Percentiles rank a stretch among this genome's conserved stretches.
Conservation (phyloP, 2,797 vertebrate species). For the Okamejei kenojei region DNA sequence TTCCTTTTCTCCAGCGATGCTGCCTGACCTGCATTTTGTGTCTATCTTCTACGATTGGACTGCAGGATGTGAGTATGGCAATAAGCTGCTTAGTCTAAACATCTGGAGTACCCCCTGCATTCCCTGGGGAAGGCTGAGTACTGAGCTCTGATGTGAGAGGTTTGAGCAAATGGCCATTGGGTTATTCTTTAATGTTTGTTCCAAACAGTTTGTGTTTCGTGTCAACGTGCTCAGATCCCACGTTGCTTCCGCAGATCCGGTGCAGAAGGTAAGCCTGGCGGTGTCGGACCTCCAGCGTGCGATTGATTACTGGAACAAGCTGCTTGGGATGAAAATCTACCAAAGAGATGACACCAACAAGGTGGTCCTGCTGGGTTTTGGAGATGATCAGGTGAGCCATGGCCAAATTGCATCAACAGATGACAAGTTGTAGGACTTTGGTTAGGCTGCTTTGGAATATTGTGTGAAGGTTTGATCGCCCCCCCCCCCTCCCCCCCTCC, state of each 20-base stretch:
- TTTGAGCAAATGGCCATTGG: too few relatives aligned
- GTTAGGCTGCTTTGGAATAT: too few relatives aligned
- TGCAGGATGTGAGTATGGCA: not conserved
- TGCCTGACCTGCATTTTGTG: not conserved
- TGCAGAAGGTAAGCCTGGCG: conserved; percentile 82
- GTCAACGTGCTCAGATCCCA: not conserved
- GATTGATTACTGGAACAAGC: conserved; percentile 72
- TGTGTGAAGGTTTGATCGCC: too few relatives aligned
- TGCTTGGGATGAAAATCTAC: conserved; percentile 82
- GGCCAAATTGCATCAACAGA: not conserved
- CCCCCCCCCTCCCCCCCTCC: too few relatives aligned
- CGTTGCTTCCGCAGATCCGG: conserved; percentile 63
- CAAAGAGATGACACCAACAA: conserved; percentile 71
- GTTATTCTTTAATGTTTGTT: too few relatives aligned
- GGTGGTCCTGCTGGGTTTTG: conserved; percentile 73
- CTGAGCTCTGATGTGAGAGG: too few relatives aligned
- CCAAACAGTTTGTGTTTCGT: not conserved
- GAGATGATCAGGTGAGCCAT: conserved; percentile 70
- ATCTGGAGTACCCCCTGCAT: not conserved
- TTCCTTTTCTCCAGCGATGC: too few relatives aligned
- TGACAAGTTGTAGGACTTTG: too few relatives aligned
- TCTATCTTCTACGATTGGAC: not conserved
- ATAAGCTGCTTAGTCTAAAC: not conserved
- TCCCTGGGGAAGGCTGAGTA: not conserved
- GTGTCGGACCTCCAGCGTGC: conserved; percentile 80